Evolutionary conservation across 2,888 invertebrate species (phyloP).

Genomic region (Ceriagrion tenellum): DNA sequence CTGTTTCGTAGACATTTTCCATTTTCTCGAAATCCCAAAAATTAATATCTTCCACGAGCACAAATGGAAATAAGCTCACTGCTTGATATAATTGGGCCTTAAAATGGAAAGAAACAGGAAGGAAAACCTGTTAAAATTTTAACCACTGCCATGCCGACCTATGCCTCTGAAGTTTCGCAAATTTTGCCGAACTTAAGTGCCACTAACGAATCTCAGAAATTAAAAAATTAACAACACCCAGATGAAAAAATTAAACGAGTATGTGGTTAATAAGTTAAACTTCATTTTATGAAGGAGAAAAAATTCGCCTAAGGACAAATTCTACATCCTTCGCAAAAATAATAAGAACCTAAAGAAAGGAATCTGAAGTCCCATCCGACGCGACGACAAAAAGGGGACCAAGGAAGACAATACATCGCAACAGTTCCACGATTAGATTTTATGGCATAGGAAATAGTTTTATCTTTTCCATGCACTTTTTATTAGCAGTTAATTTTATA

Average conservation of each 20-base stretch:
- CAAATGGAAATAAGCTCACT: background rate
- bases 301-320: background rate
- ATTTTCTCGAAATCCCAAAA: background rate
- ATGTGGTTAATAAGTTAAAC: too few relatives aligned
- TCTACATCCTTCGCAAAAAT: background rate
- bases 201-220: background rate
- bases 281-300: background rate
- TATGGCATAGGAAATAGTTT: background rate
- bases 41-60: background rate
- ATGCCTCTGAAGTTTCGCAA: background rate
- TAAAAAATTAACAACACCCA: too few relatives aligned
- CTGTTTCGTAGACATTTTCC: background rate
- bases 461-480: too few relatives aligned
- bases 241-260: too few relatives aligned
- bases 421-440: background rate
- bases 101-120: background rate
- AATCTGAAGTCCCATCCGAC: too few relatives aligned
- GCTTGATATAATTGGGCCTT: background rate
- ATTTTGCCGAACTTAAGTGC: background rate
- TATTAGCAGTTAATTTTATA: too few relatives aligned
- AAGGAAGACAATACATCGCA: background rate
- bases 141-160: background rate
- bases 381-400: too few relatives aligned
- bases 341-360: too few relatives aligned
- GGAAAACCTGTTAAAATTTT: background rate